Base-by-base conservation (phyloP, 1,140 invertebrate genomes). In the Drosophila tropicalis region DNA sequence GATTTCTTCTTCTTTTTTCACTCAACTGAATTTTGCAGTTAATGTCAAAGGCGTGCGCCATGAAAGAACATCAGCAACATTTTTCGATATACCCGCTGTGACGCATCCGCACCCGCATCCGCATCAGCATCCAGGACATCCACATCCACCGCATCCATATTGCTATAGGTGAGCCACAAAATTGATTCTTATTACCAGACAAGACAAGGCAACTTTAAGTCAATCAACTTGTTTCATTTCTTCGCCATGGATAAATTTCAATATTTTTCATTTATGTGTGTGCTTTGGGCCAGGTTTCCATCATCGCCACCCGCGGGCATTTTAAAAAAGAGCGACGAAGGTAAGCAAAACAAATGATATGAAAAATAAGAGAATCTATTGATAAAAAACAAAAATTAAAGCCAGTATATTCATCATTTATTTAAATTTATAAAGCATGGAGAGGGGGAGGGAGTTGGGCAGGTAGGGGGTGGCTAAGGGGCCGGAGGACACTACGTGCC, bases 41-140 rank as follows among this genome's bases (percentile, higher is more conserved):
- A 91, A 90, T 79, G 87, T 90, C 80, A 90, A 92, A 92, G 90
- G 91, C 83, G 84, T 91, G 72, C 91, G 89, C 67, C 85, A 90
- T 79, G 91, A 92, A 90, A 91, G 90, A 89, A 91, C 90, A 79
- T 91, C 91, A 79, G 87, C 78, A 82, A 90, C 78, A 82, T 92
- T 91, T 82, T 91, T 92, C 83, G 91, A 92, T 72, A 89, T 92
- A 83, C 91, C 91, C 73, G 91, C 91, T 92, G 91, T 91, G 91
- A 91, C 90, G 70, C 91, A 91, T 72, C 89, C 90, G 41, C 90
- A 91, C 75, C 17, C 85, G 58, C 90, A 91, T 64, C 77, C 87
- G 36, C 86, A 90, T 58, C 29, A 78, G 66, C 85, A 82, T 61
- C 74, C 90, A 44, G 86, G 87, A 36, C 34, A 36, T 36, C 10